Conservation (phyloP, 2,797 vertebrate species). For the Sebastes jordani region DNA sequence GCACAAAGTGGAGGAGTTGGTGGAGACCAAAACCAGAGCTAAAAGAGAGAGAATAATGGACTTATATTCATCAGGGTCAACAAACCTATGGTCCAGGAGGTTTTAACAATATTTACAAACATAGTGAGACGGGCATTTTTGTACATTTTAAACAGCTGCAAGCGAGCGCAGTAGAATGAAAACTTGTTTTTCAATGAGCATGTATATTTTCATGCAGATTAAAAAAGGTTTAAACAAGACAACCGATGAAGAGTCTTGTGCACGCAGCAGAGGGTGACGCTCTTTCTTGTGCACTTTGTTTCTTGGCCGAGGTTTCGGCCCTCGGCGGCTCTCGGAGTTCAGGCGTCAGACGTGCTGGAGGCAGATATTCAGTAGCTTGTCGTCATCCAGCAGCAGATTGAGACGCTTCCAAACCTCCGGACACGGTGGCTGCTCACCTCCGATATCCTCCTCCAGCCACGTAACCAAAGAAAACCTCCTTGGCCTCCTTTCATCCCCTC, state of each 20-base stretch:
- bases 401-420: slow-evolving; percentile 29
- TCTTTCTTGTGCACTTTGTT: background rate
- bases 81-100: too few species aligned
- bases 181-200: background rate
- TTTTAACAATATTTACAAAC: too few species aligned
- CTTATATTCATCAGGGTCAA: too few species aligned
- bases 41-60: too few species aligned
- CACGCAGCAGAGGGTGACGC: background rate
- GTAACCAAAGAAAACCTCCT: slow-evolving; percentile 17
- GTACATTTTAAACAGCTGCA: too few species aligned
- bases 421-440: slow-evolving; percentile 37
- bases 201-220: too few species aligned
- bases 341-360: background rate
- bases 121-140: too few species aligned
- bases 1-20: too few species aligned
- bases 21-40: too few species aligned
- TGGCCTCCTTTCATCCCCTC: slow-evolving; percentile 36
- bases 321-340: background rate
- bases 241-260: background rate
- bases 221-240: background rate
- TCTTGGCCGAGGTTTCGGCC: background rate
- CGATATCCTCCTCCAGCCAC: slow-evolving; percentile 52
- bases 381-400: slow-evolving; percentile 50
- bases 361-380: background rate
- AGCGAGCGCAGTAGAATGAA: background rate